Evolutionary conservation across 2,888 invertebrate genomes (phyloP), one percentile per base, ranked within the genome.

Genomic region (Sclerodermus sp.): DNA sequence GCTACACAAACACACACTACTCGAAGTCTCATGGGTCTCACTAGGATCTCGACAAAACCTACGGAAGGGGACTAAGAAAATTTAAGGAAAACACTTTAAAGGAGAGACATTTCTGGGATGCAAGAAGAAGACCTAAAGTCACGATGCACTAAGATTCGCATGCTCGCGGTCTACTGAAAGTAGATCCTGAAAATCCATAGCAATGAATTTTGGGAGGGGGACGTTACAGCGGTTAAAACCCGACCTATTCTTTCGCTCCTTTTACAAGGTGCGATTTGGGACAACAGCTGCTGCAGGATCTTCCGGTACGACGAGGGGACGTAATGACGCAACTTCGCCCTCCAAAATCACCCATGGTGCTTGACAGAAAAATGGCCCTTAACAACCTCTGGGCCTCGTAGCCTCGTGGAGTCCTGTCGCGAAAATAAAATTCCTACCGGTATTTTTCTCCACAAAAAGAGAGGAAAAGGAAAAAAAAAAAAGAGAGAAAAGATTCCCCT

Each of bases 211-310:
- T n/a, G 13, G 31, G 41, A 31, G 30, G 39, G 54, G 52, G 49
- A 23, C 23, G 23, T 23, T 23, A 5, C 8, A 23, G 23, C 23
- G 61, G 49, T 46, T 58, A 57, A 58, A 62, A 39, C 55, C 52
- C 51, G 49, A 46, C 50, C 55, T 49, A 51, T 57, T 53, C 54
- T 55, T 52, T 53, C 54, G 51, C 36, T 42, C 51, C 51, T 54
- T 49, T 54, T 57, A 65, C 59, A 60, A 64, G 62, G 55, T 65
- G 44, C 62, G 57, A 60, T 54, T 54, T 64, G 57, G 64, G 54
- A 63, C 64, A 60, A 59, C 64, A 64, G 64, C 64, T 64, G 64
- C 55, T 58, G 60, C 55, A 55, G 8, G 64, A 55, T 55, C 60
- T 58, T 66, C 55, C 53, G 51, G 43, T 47, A 39, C 55, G 53